Conservation (phyloP, 2,888 invertebrate genomes). For the Eubasilissa splendida region DNA sequence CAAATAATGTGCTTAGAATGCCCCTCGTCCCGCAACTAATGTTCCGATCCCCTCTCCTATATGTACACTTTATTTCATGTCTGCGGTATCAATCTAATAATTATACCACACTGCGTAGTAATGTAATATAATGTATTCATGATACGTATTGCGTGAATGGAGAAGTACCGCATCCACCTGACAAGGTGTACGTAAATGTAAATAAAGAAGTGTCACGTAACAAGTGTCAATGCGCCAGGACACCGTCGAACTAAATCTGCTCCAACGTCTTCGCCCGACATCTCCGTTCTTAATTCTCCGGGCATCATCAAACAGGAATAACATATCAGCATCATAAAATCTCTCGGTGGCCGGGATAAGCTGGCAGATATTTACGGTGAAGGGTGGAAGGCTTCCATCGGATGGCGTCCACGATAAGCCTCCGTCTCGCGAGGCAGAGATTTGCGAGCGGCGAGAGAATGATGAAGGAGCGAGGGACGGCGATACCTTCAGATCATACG, state of each 20-base stretch:
- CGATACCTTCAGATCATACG: slow-evolving; percentile 44
- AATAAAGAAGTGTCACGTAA: too few relatives aligned
- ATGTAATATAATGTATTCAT: too few relatives aligned
- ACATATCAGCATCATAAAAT: slow-evolving; percentile 40
- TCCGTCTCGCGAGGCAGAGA: not conserved
- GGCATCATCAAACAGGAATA: slow-evolving; percentile 11
- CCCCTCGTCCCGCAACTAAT: too few relatives aligned
- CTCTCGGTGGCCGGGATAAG: slow-evolving; percentile 11
- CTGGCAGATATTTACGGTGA: slow-evolving; percentile 23
- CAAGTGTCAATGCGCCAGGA: not conserved
- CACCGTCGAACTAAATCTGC: not conserved
- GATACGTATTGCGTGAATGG: too few relatives aligned
- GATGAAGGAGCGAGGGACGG: slow-evolving; percentile 37
- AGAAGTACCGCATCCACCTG: too few relatives aligned
- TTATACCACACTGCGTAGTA: too few relatives aligned
- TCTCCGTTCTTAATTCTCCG: slow-evolving; percentile 12
- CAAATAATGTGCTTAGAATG: too few relatives aligned
- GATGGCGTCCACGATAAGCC: slow-evolving; percentile 32
- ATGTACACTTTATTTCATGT: too few relatives aligned
- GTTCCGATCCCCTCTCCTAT: too few relatives aligned
- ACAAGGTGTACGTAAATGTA: too few relatives aligned
- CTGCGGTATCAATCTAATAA: too few relatives aligned
- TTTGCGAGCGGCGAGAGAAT: slow-evolving; percentile 19
- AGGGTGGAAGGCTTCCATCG: slow-evolving; percentile 32
- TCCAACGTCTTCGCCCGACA: not conserved